Evolutionary conservation across 2,113 vertebrate genomes (phyloP), one percentile per base, ranked within the genome.

Genomic region (Sorex araneus): DNA sequence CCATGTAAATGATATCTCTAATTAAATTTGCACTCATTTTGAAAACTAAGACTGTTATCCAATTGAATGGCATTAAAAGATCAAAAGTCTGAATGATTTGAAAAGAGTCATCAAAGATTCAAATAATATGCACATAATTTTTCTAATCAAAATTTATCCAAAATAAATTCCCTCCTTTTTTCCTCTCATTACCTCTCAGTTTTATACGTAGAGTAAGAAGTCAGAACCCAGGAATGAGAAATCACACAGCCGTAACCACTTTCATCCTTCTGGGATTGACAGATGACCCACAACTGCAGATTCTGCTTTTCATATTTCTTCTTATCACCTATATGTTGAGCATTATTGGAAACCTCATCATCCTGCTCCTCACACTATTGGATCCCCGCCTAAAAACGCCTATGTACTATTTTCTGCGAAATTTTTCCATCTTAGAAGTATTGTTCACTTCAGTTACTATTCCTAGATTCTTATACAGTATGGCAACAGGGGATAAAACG

Each of bases 331-430:
- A 91, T 23, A 23, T 66, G 18, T 16, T 83, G 23, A 94, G 89
- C 71, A 32, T 69, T 57, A 69, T 30, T 60, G 92, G 69, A 6
- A 94, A 86, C 28, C 23, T 94, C 23, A 60, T 19, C 8, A 87
- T 91, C 23, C 64, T 87, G 19, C 70, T 6, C 7, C 78, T 91
- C 36, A 94, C 32, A 25, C 83, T 71, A 27, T 28, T 91, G 54
- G 64, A 87, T 36, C 45, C 64, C 8, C 89, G 91, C 15, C 78
- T 94, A 50, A 70, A 91, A 80, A 83, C 78, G 47, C 15, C 77
- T 19, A 91, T 87, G 93, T 91, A 87, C 32, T 83, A 71, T 71
- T 87, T 94, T 40, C 78, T 77, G n/a, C 84, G 77, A 40, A 91
- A 91, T 57, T 91, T 78, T 77, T 36, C 81, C 30, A 77, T 78